A percentile compares a stretch with the other conserved stretches of the same genome.
Conservation (phyloP, 2,797 vertebrate genomes). For the Siniperca scherzeri region DNA sequence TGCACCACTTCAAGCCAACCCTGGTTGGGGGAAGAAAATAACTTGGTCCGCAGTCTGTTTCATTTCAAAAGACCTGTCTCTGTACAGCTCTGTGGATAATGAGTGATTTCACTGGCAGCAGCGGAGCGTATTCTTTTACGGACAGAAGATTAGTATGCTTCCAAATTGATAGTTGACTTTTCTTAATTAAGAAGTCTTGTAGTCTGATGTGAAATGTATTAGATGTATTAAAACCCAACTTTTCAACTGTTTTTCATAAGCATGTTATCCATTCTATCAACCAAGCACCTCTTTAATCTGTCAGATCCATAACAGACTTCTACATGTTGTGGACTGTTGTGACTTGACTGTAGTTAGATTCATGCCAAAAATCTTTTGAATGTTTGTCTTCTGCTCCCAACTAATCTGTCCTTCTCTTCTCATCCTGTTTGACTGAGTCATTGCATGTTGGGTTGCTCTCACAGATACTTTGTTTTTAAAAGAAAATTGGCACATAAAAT, state of each 20-base stretch:
- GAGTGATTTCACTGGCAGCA: neutral
- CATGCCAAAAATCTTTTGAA: constrained; percentile 10
- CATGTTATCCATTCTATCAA: constrained; percentile 38
- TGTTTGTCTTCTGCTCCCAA: constrained; percentile 16
- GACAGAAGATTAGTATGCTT: neutral
- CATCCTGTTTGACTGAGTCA: constrained; percentile 33
- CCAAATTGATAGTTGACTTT: neutral
- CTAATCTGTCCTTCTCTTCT: constrained; percentile 35
- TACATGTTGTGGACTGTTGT: constrained; percentile 1
- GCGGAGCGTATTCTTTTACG: neutral
- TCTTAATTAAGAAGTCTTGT: no score
- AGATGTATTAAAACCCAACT: neutral
- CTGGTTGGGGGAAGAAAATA: neutral
- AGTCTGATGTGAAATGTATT: neutral
- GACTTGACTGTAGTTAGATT: constrained; percentile 3
- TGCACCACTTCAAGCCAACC: neutral
- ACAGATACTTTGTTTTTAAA: constrained; percentile 12
- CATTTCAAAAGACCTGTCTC: no score
- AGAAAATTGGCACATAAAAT: neutral
- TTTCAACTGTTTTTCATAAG: constrained; percentile 31
- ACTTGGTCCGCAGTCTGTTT: neutral
- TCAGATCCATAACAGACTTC: neutral
- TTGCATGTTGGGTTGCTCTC: constrained; percentile 69
- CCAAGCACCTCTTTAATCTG: constrained; percentile 8
- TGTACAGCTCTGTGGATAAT: neutral